Evolutionary conservation across 2,888 invertebrate species (phyloP), one percentile per base, ranked within the genome.

Genomic region (Frankliniella intonsa): DNA sequence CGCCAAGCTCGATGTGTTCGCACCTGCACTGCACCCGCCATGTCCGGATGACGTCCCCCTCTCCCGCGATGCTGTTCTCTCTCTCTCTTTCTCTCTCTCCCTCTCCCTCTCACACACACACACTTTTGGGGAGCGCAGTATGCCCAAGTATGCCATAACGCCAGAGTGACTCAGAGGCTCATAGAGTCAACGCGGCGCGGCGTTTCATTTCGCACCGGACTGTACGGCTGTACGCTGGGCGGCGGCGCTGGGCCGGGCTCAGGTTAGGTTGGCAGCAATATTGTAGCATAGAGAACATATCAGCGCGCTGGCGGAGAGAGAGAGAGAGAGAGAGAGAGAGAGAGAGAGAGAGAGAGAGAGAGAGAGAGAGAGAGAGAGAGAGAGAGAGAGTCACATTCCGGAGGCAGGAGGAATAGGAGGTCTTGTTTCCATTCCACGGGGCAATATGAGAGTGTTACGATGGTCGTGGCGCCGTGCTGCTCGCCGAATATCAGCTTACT

Each of bases 391-490:
- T 17, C 55, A 62, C 62, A n/a, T 7, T 7, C 19, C 62, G 62
- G 17, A 62, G 12, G 62, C 62, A 62, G 69, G 22, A 12, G 22
- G 22, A n/a, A 55, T 11, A 22, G 69, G 0, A 55, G 69, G 69
- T 9, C 69, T 25, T 25, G 69, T 25, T 76, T 76, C 69, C 69
- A 76, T 76, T 76, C 69, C 69, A 22, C 25, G 25, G 22, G 69
- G 69, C 69, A 76, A 25, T 76, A 76, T 76, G 69, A 76, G 69
- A 76, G 25, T 76, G 69, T 76, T 76, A 76, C 69, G 69, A 76
- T 22, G 22, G 69, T n/a, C n/a, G 69, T 11, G 25, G 69, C 22
- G 69, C 69, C 22, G 69, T 1, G 22, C n/a, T 11, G 65, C 2
- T 9, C 65, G 69, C 55, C 11, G 69, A 76, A 76, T 76, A 76